These are phyloP conservation scores for Aphodius sticticus DNA, from an alignment of 2,888 invertebrate species.

Conservation along the genomic window DNA sequence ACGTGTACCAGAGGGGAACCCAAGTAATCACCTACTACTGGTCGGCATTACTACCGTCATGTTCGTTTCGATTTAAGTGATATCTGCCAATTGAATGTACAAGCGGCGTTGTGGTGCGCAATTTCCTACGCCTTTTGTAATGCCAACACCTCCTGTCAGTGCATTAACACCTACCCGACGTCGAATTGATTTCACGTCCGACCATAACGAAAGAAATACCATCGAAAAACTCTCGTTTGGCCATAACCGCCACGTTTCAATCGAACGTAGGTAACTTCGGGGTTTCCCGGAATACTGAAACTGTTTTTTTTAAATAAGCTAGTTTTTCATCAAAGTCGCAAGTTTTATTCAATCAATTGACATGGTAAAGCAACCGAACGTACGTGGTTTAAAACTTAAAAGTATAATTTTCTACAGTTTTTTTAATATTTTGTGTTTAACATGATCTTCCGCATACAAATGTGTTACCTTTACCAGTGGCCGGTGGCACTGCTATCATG, in stretches of 20 bases:
- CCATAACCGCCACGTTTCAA: constrained; percentile 4
- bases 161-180: constrained; percentile 14
- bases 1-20: background rate
- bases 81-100: constrained; percentile 42
- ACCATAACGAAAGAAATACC: constrained; percentile 16
- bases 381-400: too few species aligned
- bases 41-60: constrained; percentile 17
- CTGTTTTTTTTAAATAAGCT: background rate
- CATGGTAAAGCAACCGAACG: too few species aligned
- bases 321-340: background rate
- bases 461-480: too few species aligned
- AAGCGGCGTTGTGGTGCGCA: constrained; percentile 39
- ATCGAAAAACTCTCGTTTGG: constrained; percentile 14
- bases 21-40: background rate
- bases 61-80: constrained; percentile 23
- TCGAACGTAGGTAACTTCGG: background rate
- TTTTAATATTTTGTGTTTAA: too few species aligned
- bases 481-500: too few species aligned
- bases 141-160: constrained; percentile 23
- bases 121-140: constrained; percentile 37
- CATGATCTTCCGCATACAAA: too few species aligned
- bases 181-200: constrained; percentile 21
- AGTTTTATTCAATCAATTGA: background rate
- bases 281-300: background rate
- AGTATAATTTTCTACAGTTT: too few species aligned